These are phyloP conservation scores for Corythornis cristatus DNA, from an alignment of 2,113 vertebrate genomes.

Conservation along the genomic window DNA sequence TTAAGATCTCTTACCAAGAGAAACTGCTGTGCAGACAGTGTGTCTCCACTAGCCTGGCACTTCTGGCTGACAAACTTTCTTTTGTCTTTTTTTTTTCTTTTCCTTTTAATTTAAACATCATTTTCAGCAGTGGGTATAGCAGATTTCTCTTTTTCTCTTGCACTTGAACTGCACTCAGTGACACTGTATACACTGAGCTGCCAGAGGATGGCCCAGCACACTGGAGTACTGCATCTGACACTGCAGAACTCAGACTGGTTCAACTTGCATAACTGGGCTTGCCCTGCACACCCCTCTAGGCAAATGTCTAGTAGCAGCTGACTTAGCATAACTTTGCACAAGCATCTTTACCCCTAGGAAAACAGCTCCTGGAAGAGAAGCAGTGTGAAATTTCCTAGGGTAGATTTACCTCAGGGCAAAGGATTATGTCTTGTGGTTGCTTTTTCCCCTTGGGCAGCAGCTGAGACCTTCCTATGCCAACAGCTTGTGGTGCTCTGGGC, in stretches of 20 bases:
- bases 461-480: neutral
- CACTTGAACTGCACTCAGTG: fast-evolving
- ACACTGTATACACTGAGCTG: neutral
- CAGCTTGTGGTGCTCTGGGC: neutral
- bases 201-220: neutral
- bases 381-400: neutral
- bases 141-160: neutral
- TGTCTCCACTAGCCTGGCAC: slow-evolving; percentile 18
- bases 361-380: neutral
- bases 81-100: neutral
- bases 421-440: neutral
- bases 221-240: neutral
- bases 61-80: neutral
- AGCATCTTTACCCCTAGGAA: slow-evolving; percentile 3
- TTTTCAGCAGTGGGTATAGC: neutral
- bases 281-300: slow-evolving; percentile 53
- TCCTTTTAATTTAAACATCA: neutral
- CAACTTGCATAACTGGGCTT: neutral
- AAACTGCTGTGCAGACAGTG: slow-evolving; percentile 55
- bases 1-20: slow-evolving; percentile 63
- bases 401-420: slow-evolving; percentile 10
- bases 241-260: neutral
- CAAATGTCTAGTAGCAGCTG: slow-evolving; percentile 23
- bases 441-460: neutral
- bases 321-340: slow-evolving; percentile 3